A percentile compares a stretch with the other conserved stretches of the same genome.
These are phyloP conservation scores for Apoda limacodes DNA, from an alignment of 2,888 invertebrate genomes.

Conservation along the genomic window DNA sequence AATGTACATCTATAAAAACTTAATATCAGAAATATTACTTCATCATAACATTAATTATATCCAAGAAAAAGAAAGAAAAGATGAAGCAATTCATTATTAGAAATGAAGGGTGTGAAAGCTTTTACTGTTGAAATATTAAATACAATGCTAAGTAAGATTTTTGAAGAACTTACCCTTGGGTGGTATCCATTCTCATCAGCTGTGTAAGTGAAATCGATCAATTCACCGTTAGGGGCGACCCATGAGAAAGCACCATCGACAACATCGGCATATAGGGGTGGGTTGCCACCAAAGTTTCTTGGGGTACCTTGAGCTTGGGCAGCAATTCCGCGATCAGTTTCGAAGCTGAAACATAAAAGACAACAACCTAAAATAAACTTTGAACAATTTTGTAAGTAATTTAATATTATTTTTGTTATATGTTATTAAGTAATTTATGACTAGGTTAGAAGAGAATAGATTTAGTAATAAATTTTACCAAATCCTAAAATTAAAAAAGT, in stretches of 20 bases:
- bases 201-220: conserved; percentile 67
- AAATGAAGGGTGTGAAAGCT: too few species aligned
- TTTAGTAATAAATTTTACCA: conserved; percentile 1
- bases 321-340: conserved; percentile 74
- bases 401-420: too few species aligned
- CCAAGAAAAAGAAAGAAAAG: too few species aligned
- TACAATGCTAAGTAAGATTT: background rate
- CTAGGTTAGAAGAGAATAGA: too few species aligned
- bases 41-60: too few species aligned
- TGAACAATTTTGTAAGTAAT: too few species aligned
- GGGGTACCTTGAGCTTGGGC: conserved; percentile 69
- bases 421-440: too few species aligned
- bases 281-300: conserved; percentile 59
- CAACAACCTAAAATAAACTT: too few species aligned
- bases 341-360: conserved; percentile 47
- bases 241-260: conserved; percentile 65
- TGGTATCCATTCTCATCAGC: conserved; percentile 80
- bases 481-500: background rate
- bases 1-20: too few species aligned
- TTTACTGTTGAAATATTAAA: too few species aligned
- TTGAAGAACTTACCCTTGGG: conserved; percentile 63
- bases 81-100: too few species aligned
- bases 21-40: too few species aligned
- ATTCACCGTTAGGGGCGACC: conserved; percentile 73
- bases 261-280: conserved; percentile 41